These are phyloP conservation scores for Sisyra terminalis DNA, from an alignment of 2,888 invertebrate genomes.

Conservation along the genomic window DNA sequence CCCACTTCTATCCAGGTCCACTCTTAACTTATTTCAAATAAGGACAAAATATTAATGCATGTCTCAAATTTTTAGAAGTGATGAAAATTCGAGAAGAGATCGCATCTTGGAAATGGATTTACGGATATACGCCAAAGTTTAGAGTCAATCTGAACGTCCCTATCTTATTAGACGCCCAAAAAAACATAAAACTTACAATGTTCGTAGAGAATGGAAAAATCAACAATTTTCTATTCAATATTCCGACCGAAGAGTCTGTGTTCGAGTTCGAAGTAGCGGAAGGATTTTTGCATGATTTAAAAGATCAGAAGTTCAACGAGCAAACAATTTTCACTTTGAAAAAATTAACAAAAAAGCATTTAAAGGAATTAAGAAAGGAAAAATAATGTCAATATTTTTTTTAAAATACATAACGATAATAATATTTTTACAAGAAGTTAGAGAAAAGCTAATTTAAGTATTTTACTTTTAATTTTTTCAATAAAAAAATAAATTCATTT, in stretches of 20 bases:
- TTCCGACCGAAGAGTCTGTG: constrained; percentile 30
- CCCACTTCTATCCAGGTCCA: constrained; percentile 75
- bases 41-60: not conserved
- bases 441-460: no score
- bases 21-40: not conserved
- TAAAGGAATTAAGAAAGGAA: no score
- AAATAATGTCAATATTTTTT: no score
- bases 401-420: no score
- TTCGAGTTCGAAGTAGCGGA: no score
- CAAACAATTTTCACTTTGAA: no score
- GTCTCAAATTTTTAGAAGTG: constrained; percentile 35
- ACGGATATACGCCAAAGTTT: constrained; percentile 76
- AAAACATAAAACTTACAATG: constrained; percentile 40
- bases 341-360: no score
- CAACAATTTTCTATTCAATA: constrained; percentile 42
- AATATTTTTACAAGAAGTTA: no score
- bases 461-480: no score
- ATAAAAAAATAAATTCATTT: no score
- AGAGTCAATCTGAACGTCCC: constrained; percentile 48
- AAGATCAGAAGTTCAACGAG: no score
- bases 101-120: constrained; percentile 75
- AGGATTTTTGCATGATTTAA: no score
- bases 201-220: constrained; percentile 48
- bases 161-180: constrained; percentile 31
- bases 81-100: constrained; percentile 50